Percentiles rank a stretch among this genome's conserved stretches.
Evolutionary conservation across 1,140 invertebrate species (phyloP).

Genomic region (Cotesia typhae): DNA sequence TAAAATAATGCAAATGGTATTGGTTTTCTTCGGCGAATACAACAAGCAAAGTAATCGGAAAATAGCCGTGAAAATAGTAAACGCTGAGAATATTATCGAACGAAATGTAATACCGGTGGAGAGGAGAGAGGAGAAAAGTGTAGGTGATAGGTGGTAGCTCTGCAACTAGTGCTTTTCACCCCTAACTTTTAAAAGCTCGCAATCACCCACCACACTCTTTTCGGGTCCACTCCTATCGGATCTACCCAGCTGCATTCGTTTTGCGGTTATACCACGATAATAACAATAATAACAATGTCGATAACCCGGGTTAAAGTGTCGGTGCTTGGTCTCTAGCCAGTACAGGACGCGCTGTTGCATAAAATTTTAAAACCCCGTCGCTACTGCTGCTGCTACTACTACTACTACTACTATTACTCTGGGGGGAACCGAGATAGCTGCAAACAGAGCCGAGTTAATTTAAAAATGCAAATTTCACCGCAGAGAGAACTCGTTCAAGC

Average conservation of each 20-base stretch:
- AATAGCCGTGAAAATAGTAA: too few relatives aligned
- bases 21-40: too few relatives aligned
- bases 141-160: too few relatives aligned
- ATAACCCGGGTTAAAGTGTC: constrained; percentile 33
- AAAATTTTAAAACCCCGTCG: constrained; percentile 62
- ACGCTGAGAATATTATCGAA: too few relatives aligned
- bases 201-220: background rate
- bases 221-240: background rate
- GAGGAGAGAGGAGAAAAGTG: too few relatives aligned
- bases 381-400: constrained; percentile 37
- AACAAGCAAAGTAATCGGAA: too few relatives aligned
- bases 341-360: constrained; percentile 57
- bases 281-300: constrained; percentile 44
- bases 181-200: too few relatives aligned
- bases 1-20: too few relatives aligned
- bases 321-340: constrained; percentile 16
- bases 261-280: constrained; percentile 34
- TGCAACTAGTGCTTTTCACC: too few relatives aligned
- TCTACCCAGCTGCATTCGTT: constrained; percentile 28
- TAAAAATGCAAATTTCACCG: constrained; percentile 66
- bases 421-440: constrained; percentile 60
- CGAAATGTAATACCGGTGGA: too few relatives aligned
- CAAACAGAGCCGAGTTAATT: constrained; percentile 66
- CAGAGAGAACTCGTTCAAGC: constrained; percentile 37
- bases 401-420: constrained; percentile 16